Evolutionary conservation across 2,888 invertebrate species (phyloP).

Genomic region (Exocentrus adspersus): DNA sequence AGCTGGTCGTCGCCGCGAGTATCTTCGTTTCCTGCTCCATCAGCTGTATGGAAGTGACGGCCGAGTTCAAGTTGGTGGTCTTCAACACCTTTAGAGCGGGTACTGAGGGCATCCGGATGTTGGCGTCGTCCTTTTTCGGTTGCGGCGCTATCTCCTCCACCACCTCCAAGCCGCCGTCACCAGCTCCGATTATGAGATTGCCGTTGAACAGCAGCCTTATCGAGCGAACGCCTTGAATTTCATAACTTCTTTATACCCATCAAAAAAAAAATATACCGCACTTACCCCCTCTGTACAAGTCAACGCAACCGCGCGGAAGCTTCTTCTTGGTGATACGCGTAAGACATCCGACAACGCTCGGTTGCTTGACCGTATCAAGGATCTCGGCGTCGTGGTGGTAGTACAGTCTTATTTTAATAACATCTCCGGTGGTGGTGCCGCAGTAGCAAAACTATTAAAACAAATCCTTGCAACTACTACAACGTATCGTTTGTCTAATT

Average conservation of each 20-base stretch:
- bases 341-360: slow-evolving; percentile 72
- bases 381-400: slow-evolving; percentile 69
- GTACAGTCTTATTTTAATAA: slow-evolving; percentile 71
- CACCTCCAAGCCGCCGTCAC: slow-evolving; percentile 83
- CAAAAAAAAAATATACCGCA: too few relatives aligned
- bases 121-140: slow-evolving; percentile 48
- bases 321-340: slow-evolving; percentile 65
- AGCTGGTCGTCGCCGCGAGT: slow-evolving; percentile 78
- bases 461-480: background rate
- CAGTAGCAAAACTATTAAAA: slow-evolving; percentile 71
- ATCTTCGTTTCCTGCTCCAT: slow-evolving; percentile 69
- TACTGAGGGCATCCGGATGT: slow-evolving; percentile 62
- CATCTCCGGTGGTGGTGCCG: slow-evolving; percentile 86
- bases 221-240: slow-evolving; percentile 71
- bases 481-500: too few relatives aligned
- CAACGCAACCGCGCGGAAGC: slow-evolving; percentile 66
- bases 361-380: slow-evolving; percentile 66
- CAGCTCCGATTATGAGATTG: slow-evolving; percentile 81
- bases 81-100: slow-evolving; percentile 64
- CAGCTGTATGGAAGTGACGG: slow-evolving; percentile 79
- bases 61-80: slow-evolving; percentile 69
- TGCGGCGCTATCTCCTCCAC: slow-evolving; percentile 64
- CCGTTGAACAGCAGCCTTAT: slow-evolving; percentile 71
- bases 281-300: slow-evolving; percentile 69
- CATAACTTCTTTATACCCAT: too few relatives aligned